Evolutionary conservation across 1,140 invertebrate species (phyloP), one percentile per base, ranked within the genome.

Genomic region (Elymnias hypermnestra): DNA sequence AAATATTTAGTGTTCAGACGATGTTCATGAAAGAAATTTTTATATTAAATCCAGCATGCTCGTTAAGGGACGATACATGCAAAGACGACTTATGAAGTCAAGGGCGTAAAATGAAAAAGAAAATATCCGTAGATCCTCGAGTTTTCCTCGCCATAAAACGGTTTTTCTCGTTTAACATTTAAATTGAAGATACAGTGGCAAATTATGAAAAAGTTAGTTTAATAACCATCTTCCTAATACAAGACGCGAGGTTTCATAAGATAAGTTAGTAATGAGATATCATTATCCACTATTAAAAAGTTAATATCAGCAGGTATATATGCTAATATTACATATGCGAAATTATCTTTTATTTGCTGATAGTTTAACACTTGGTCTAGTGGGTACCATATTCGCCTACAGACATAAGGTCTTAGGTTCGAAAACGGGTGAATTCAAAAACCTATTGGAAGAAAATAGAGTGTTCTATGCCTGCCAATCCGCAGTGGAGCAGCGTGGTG

Each of bases 51-150:
- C 39, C 39, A 9, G 40, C 22, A 23, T 17, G 26, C 40, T 42
- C 40, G 26, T 31, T 42, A 46, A 33, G 29, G 17, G 25, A 25
- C 40, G 48, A 51, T 51, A 51, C 21, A 51, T 41, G 47, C 25
- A 39, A 38, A 41, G 39, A 29, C 33, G 33, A 44, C 48, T 51
- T 25, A 43, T 43, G 44, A 42, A 41, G 23, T 33, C 40, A 43
- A 51, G 40, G 26, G 25, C 26, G 21, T 38, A 42, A 51, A 43
- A 51, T 43, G 48, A 51, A 51, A 51, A 50, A 41, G 29, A 8
- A 33, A 33, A 33, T 33, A 14, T 18, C 40, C 38, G 26, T 43
- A 51, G 33, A 10, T 40, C 48, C 48, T 51, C 18, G 15, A 50
- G 40, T 26, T 37, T 51, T 37, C 40, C 26, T 41, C 23, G 17